Conservation (phyloP, 1,140 invertebrate species). For the Ceratitis capitata region DNA sequence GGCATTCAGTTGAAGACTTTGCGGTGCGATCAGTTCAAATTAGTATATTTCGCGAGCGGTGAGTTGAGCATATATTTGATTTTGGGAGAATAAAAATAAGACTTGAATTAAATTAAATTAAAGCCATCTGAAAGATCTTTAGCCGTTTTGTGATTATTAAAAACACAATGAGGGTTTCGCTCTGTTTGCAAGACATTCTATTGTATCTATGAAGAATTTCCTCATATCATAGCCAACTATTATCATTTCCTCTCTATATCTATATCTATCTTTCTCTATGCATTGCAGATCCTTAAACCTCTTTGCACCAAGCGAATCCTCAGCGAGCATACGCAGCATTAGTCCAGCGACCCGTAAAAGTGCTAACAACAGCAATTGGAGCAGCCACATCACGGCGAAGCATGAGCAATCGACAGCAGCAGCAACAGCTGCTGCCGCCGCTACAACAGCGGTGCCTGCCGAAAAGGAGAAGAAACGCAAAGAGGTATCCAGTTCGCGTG, state of each 20-base stretch:
- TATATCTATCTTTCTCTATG: background rate
- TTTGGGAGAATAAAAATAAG: no score
- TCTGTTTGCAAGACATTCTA: no score
- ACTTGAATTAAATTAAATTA: no score
- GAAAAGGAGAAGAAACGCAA: slow-evolving; percentile 68
- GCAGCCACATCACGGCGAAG: slow-evolving; percentile 43
- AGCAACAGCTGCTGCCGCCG: slow-evolving; percentile 34
- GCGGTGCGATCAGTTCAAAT: background rate
- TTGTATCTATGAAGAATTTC: no score
- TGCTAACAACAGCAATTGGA: slow-evolving; percentile 18
- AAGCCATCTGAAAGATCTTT: no score
- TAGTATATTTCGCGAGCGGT: background rate
- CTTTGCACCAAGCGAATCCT: slow-evolving; percentile 9
- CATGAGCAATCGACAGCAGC: slow-evolving; percentile 43
- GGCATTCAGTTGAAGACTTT: background rate
- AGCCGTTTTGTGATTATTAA: background rate
- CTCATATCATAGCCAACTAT: no score
- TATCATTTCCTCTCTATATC: background rate
- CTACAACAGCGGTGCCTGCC: slow-evolving; percentile 16
- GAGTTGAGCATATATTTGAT: background rate
- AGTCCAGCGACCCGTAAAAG: slow-evolving; percentile 40
- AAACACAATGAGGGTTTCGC: no score
- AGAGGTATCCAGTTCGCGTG: slow-evolving; percentile 73
- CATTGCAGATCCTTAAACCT: slow-evolving; percentile 25
- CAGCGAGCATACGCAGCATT: slow-evolving; percentile 41